Evolutionary conservation across 2,113 vertebrate genomes (phyloP).

Genomic region (Sylvietta virens): DNA sequence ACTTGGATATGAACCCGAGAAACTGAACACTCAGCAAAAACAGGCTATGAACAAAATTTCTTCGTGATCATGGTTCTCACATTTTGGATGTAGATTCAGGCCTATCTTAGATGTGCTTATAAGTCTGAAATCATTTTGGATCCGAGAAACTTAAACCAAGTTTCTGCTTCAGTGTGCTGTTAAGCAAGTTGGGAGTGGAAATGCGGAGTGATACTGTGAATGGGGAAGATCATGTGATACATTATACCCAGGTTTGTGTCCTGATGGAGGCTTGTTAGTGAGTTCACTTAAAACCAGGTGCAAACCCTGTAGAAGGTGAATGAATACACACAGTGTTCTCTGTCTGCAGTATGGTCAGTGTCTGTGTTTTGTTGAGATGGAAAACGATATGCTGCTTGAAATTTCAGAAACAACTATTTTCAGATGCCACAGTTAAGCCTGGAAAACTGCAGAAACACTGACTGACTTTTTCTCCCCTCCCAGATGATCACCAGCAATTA

Average conservation of each 20-base stretch:
- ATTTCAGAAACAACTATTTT: not conserved
- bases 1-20: not conserved
- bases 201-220: not conserved
- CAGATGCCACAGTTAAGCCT: not conserved
- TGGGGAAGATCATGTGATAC: not conserved
- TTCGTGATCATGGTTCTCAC: not conserved
- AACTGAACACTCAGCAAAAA: not conserved
- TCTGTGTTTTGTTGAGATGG: not conserved
- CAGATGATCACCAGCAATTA: slow-evolving; percentile 42
- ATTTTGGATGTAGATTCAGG: not conserved
- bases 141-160: not conserved
- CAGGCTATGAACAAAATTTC: not conserved
- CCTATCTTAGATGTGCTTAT: not conserved
- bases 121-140: not conserved
- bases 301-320: not conserved
- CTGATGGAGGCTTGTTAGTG: not conserved
- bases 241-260: not conserved
- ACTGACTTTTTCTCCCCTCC: not conserved
- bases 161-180: not conserved
- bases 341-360: not conserved
- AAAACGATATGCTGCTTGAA: not conserved
- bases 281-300: not conserved
- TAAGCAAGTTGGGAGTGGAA: not conserved
- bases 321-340: not conserved
- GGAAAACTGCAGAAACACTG: not conserved